Evolutionary conservation across 2,888 invertebrate species (phyloP).

Genomic region (Petrolisthes manimaculis): DNA sequence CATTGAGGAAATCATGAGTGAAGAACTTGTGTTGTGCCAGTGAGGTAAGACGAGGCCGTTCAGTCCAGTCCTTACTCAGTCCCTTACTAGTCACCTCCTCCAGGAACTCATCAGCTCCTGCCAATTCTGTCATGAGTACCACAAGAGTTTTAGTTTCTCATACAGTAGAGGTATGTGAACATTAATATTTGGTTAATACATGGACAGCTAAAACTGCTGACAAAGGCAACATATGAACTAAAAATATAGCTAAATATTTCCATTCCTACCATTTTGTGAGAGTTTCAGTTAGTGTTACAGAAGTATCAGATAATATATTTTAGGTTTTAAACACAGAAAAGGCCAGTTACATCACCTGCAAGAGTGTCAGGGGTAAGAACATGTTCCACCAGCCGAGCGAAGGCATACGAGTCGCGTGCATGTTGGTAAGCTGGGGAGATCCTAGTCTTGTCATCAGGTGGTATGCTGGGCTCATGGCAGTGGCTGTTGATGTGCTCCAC

Average conservation of each 20-base stretch:
- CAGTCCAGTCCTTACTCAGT: slow-evolving; percentile 77
- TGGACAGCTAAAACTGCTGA: no score
- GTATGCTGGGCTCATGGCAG: slow-evolving; percentile 77
- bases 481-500: slow-evolving; percentile 57
- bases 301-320: background rate
- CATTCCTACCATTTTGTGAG: no score
- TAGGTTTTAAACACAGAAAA: background rate
- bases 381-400: slow-evolving; percentile 82
- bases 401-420: slow-evolving; percentile 83
- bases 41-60: slow-evolving; percentile 78
- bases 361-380: slow-evolving; percentile 73
- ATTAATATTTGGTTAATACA: no score
- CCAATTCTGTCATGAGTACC: slow-evolving; percentile 73
- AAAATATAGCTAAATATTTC: no score
- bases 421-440: slow-evolving; percentile 68
- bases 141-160: no score
- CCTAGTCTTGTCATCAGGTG: slow-evolving; percentile 75
- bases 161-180: no score
- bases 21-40: slow-evolving; percentile 82
- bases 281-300: no score
- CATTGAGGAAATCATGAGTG: slow-evolving; percentile 86
- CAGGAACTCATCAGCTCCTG: slow-evolving; percentile 79
- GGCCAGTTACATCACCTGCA: slow-evolving; percentile 38
- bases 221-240: no score
- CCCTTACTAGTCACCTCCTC: slow-evolving; percentile 79